These are phyloP conservation scores for Phorcus lineatus DNA, from an alignment of 2,888 invertebrate species.

Conservation along the genomic window DNA sequence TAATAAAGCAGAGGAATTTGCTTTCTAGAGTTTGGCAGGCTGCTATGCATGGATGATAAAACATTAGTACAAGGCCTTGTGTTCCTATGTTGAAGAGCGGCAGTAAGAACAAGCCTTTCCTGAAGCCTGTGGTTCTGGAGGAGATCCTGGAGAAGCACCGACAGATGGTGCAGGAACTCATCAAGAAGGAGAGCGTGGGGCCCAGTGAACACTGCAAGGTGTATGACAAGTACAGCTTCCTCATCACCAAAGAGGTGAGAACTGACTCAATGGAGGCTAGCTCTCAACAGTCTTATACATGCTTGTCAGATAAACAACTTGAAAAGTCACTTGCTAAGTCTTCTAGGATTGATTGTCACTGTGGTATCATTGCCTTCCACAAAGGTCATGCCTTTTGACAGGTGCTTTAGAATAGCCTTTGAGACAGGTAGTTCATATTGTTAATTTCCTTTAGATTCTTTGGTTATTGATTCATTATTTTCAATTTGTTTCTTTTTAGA, in stretches of 20 bases:
- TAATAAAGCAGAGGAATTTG: background rate
- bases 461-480: too few relatives aligned
- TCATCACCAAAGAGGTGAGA: slow-evolving; percentile 74
- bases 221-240: slow-evolving; percentile 83
- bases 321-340: background rate
- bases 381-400: too few relatives aligned
- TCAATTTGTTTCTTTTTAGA: too few relatives aligned
- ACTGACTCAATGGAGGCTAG: too few relatives aligned
- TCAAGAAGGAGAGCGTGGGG: slow-evolving; percentile 70
- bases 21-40: background rate
- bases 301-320: background rate
- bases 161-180: slow-evolving; percentile 78
- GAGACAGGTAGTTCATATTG: too few relatives aligned
- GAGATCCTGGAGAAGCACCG: slow-evolving; percentile 83
- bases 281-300: too few relatives aligned
- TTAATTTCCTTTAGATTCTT: too few relatives aligned
- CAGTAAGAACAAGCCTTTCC: slow-evolving; percentile 66
- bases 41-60: background rate
- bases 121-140: slow-evolving; percentile 85
- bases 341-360: background rate
- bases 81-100: slow-evolving; percentile 55
- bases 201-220: slow-evolving; percentile 73
- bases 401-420: too few relatives aligned
- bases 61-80: background rate
- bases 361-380: background rate